Evolutionary conservation across 2,113 vertebrate genomes (phyloP), one percentile per base, ranked within the genome.

Genomic region (Cercopithecus mona): DNA sequence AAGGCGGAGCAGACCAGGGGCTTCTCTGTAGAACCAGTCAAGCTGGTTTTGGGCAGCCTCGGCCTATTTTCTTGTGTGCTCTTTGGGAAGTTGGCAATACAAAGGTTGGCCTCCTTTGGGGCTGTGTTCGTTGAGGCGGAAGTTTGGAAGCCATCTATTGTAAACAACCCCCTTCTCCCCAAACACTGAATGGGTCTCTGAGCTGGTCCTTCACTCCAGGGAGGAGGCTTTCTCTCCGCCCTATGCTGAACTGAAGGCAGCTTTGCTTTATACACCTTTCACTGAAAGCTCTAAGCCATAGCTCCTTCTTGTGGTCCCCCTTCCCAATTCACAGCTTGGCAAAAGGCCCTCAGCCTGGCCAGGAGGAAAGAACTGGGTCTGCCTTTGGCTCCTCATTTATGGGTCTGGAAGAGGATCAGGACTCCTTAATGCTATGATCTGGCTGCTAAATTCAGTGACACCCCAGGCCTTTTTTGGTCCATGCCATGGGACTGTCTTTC

Each of bases 21-120:
- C 97, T 97, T 94, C 82, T 90, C 95, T 87, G 97, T 93, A 70
- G 72, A 98, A 98, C 98, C 92, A 94, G 98, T 98, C 88, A 3
- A 40, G 96, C 98, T 97, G 94, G 98, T 98, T 98, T 95, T 79
- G 76, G 86, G 48, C 73, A 35, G 59, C 73, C 72, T 38, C 10
- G 75, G 90, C 97, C 97, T 96, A 57, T 97, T 97, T 98, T 98
- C 84, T 73, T 90, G 70, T 80, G 79, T 90, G 68, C 50, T 97
- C 16, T 92, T 95, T 93, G 97, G 93, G 90, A 97, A 97, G 80
- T 90, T 95, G 93, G 95, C 81, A 32, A 14, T 72, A 76, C 59
- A 75, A 92, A 96, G 88, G 78, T 95, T 93, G 92, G 68, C 84
- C 93, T 95, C 90, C 92, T 95, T 57, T 88, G 83, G 85, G 95